Conservation (phyloP, 2,797 vertebrate species). For the Smutsia gigantea region DNA sequence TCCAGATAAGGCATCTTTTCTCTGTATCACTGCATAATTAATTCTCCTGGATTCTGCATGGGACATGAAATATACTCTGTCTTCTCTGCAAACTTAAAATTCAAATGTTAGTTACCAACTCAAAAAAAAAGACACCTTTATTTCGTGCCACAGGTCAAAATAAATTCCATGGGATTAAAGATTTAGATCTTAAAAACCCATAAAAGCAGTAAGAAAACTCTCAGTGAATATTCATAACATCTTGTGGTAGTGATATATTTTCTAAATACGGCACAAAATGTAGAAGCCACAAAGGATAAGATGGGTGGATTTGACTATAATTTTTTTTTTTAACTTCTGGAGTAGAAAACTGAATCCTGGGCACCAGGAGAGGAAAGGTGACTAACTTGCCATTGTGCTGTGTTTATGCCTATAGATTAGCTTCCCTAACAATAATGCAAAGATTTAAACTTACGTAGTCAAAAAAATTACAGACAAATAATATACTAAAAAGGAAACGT, state of each 20-base stretch:
- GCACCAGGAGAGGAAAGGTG: neutral
- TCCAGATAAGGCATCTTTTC: neutral
- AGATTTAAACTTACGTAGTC: neutral
- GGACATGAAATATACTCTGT: slow-evolving; percentile 17
- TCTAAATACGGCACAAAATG: neutral
- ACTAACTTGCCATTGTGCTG: neutral
- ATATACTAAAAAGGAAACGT: neutral
- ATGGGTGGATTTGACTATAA: neutral
- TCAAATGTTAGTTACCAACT: slow-evolving; percentile 13
- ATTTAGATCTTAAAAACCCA: neutral
- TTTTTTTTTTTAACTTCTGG: neutral
- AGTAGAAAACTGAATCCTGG: neutral
- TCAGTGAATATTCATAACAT: slow-evolving; percentile 49
- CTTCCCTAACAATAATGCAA: neutral
- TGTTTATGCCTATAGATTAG: neutral
- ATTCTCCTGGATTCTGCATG: neutral
- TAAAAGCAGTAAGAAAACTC: slow-evolving; percentile 47
- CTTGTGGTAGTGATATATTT: neutral
- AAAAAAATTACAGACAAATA: slow-evolving; percentile 1
- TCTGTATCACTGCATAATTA: slow-evolving; percentile 1
- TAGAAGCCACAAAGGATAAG: neutral
- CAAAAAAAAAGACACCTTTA: neutral
- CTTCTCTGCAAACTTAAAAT: slow-evolving; percentile 51
- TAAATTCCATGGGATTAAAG: slow-evolving; percentile 40
- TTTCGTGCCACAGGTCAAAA: slow-evolving; percentile 13